Percentiles rank a stretch among this genome's conserved stretches.
Conservation (phyloP, 2,113 vertebrate genomes). For the Chlorodrepanis virens region DNA sequence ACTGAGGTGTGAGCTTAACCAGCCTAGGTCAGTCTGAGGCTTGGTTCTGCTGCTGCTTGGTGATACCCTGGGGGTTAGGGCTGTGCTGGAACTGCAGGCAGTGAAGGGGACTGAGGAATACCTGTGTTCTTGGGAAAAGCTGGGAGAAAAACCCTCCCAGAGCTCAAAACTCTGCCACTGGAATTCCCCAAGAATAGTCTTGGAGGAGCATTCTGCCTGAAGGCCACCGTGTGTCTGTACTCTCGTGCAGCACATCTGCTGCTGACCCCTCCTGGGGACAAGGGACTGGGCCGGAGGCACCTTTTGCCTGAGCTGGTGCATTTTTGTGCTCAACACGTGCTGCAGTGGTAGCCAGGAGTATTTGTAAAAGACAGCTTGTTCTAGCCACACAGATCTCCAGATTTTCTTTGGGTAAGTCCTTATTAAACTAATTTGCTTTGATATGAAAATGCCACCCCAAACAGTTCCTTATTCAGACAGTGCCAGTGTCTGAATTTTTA, state of each 20-base stretch:
- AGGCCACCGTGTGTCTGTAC: not conserved
- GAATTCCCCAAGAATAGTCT: not conserved
- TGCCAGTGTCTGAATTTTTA: not conserved
- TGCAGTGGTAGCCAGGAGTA: not conserved
- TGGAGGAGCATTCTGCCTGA: not conserved
- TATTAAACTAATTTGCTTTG: not conserved
- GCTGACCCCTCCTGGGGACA: not conserved
- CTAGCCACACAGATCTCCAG: not conserved
- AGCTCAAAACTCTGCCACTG: not conserved
- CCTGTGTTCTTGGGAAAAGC: not conserved
- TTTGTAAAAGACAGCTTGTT: not conserved
- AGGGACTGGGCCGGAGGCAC: not conserved
- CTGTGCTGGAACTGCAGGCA: not conserved
- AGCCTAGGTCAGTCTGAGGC: not conserved
- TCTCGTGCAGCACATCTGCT: not conserved
- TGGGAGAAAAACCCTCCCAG: not conserved
- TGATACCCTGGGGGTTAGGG: accelerated
- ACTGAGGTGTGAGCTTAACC: not conserved
- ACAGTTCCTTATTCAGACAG: not conserved
- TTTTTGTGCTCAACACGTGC: not conserved
- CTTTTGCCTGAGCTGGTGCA: not conserved
- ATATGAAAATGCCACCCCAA: not conserved
- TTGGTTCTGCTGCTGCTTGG: not conserved
- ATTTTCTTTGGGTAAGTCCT: not conserved
- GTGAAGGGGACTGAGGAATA: not conserved